Evolutionary conservation across 2,797 vertebrate species (phyloP).

Genomic region (Melanotaenia parkinsoni): DNA sequence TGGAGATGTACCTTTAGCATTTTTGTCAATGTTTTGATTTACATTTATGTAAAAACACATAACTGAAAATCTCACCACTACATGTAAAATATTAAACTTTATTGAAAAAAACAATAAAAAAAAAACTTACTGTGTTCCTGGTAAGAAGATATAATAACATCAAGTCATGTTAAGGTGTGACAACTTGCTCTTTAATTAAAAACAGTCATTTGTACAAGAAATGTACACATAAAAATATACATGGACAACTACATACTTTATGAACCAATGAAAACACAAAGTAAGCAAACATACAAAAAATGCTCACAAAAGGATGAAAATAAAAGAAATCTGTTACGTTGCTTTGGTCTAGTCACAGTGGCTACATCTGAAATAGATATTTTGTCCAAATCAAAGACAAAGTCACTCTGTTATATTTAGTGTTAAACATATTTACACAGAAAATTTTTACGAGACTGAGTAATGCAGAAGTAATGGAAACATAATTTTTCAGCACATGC

Average conservation of each 20-base stretch:
- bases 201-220: constrained; percentile 90
- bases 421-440: constrained; percentile 83
- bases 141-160: constrained; percentile 8
- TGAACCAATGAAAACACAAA: constrained; percentile 72
- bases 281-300: constrained; percentile 63
- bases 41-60: too few relatives aligned
- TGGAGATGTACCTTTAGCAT: too few relatives aligned
- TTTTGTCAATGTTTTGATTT: too few relatives aligned
- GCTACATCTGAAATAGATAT: constrained; percentile 82
- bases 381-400: constrained; percentile 79
- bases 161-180: constrained; percentile 60
- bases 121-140: not conserved
- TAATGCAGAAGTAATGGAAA: constrained; percentile 28
- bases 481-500: constrained; percentile 44
- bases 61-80: too few relatives aligned
- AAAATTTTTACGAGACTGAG: constrained; percentile 53
- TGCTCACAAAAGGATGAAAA: constrained; percentile 51
- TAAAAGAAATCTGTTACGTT: constrained; percentile 79
- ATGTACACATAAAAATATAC: constrained; percentile 91
- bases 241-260: constrained; percentile 80
- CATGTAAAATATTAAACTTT: too few relatives aligned
- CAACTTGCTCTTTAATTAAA: constrained; percentile 85
- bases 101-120: not conserved
- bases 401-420: constrained; percentile 74
- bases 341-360: constrained; percentile 95